These are phyloP conservation scores for Mycetomoellerius zeteki DNA, from an alignment of 1,140 invertebrate genomes.

Conservation along the genomic window DNA sequence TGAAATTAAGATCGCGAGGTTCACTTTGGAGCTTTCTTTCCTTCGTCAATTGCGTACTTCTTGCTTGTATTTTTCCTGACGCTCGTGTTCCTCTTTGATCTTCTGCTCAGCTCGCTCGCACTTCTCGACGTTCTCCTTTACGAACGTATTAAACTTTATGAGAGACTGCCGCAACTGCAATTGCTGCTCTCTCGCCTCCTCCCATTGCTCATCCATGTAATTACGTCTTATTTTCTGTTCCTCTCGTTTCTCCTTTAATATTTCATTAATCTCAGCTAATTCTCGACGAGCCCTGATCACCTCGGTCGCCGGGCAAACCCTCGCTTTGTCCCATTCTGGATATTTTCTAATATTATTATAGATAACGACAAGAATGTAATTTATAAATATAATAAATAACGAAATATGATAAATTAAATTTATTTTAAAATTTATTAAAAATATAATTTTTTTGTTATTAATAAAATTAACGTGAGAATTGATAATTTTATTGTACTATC, in stretches of 20 bases:
- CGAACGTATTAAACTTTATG: conserved; percentile 88
- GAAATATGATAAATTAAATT: not conserved
- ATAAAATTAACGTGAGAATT: not conserved
- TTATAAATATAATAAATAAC: conserved; percentile 27
- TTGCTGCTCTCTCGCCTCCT: conserved; percentile 86
- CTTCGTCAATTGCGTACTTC: conserved; percentile 72
- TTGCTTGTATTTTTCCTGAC: conserved; percentile 71
- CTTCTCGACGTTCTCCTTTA: conserved; percentile 88
- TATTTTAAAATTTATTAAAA: conserved; percentile 17
- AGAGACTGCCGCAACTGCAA: conserved; percentile 87
- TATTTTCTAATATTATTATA: conserved; percentile 84
- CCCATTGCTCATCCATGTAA: conserved; percentile 87
- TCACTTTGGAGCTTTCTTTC: not conserved
- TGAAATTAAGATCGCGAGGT: conserved; percentile 7
- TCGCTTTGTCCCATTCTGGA: conserved; percentile 88
- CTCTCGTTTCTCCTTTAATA: conserved; percentile 83
- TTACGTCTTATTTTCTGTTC: conserved; percentile 82
- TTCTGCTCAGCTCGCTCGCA: conserved; percentile 87
- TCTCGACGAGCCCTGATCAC: conserved; percentile 86
- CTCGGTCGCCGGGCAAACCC: conserved; percentile 86
- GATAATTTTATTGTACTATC: conserved; percentile 20
- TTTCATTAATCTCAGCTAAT: conserved; percentile 85
- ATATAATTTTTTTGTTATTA: not conserved
- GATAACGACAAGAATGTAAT: not conserved
- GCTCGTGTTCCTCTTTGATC: conserved; percentile 86